Base-by-base conservation (phyloP, 2,113 vertebrate genomes). In the Chionis minor region DNA sequence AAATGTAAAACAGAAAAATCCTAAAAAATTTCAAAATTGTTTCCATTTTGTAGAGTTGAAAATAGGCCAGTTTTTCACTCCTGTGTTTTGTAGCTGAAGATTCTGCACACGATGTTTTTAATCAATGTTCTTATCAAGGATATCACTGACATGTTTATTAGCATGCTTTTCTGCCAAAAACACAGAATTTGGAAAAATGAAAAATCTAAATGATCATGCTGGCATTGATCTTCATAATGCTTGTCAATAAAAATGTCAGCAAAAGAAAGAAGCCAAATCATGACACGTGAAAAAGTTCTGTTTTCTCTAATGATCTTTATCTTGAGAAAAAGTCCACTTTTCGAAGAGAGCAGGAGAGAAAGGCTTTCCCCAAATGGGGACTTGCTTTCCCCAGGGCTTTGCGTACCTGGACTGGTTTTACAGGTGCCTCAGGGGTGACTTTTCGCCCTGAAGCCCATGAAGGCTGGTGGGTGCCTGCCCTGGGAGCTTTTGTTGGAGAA, bases 1-100 rank as follows among this genome's bases (percentile, higher is more conserved):
- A 94, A 96, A 96, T 3, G 19, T 47, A 73, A 91, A 95, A 70
- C 85, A 97, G 88, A 84, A 95, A 96, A 96, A 85, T 86, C 61
- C 35, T 81, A 9, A 84, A 69, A 94, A 94, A 91, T 28, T 94
- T 89, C 42, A 81, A 62, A 95, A 82, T 89, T 73, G 54, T 66
- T 95, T 83, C 89, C 42, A 91, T 92, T 97, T 90, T 63, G 66
- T 58, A 44, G 81, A 62, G 32, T 73, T 96, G 84, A 95, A 94
- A 90, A 63, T 14, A 62, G 58, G 47, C 74, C 79, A 91, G 32
- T 54, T 78, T 88, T 92, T 87, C 11, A 70, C 30, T 70, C 77
- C 45, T 70, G 38, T 66, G 51, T 66, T 93, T 85, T 55, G 54
- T 21, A 71, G 66, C 24, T 73, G 27, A 72, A 73, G 58, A 90